phyloP scores from a whole-genome alignment of 2,797 vertebrate genomes.

The Eulemur coronatus region DNA sequence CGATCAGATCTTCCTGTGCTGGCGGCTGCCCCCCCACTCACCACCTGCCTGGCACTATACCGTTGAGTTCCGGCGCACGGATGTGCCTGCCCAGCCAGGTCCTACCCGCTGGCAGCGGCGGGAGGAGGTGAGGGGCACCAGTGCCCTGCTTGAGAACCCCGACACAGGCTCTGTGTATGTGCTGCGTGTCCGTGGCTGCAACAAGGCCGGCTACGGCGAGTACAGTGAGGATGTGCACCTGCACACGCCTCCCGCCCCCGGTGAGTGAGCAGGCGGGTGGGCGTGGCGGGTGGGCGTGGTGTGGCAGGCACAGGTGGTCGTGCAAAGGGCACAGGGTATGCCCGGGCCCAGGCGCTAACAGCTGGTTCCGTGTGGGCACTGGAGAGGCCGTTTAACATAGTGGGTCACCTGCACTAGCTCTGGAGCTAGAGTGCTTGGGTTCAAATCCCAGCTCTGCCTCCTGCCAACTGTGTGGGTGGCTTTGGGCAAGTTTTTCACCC shows the following conservation, averaged over 20 bases:
- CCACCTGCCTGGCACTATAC: slow-evolving; percentile 97
- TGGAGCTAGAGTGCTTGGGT: background rate
- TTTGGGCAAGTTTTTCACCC: background rate
- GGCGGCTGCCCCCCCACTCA: slow-evolving; percentile 96
- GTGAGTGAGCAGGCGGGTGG: slow-evolving; percentile 79
- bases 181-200: slow-evolving; percentile 94
- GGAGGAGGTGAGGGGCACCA: slow-evolving; percentile 94
- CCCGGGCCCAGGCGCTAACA: background rate
- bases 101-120: slow-evolving; percentile 91
- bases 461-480: background rate
- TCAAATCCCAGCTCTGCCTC: background rate
- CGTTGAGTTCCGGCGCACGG: slow-evolving; percentile 93
- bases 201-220: slow-evolving; percentile 96
- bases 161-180: slow-evolving; percentile 96
- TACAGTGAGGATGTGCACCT: slow-evolving; percentile 98
- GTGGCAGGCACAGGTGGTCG: background rate
- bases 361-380: background rate
- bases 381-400: background rate
- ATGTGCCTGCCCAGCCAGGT: slow-evolving; percentile 86
- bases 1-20: slow-evolving; percentile 97
- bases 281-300: accelerated
- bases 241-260: slow-evolving; percentile 95
- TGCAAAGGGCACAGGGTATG: background rate
- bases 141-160: slow-evolving; percentile 91
- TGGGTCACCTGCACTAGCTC: background rate